Percentiles rank a stretch among this genome's conserved stretches.
Conservation (phyloP, 2,888 invertebrate genomes). For the Podabrus alpinus region DNA sequence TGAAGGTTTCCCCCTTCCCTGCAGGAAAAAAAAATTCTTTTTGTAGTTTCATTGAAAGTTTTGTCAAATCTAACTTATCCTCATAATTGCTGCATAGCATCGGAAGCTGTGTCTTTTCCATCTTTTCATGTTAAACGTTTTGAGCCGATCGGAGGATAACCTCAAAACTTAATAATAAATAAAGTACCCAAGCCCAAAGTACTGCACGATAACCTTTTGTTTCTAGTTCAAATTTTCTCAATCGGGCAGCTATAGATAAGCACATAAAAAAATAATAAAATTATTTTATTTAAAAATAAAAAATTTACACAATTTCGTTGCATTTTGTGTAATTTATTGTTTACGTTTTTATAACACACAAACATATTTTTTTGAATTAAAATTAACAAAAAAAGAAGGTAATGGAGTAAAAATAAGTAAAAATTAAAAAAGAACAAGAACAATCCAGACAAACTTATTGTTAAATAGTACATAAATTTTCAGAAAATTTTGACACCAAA, state of each 20-base stretch:
- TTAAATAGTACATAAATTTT: not conserved
- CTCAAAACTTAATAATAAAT: no score
- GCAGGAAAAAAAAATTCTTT: no score
- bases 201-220: no score
- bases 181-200: no score
- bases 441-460: not conserved
- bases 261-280: not conserved
- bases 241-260: not conserved
- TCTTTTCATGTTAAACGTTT: no score
- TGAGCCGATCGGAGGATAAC: no score
- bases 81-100: no score
- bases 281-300: not conserved
- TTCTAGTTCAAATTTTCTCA: no score
- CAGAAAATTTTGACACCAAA: not conserved
- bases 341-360: not conserved
- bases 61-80: no score
- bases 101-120: no score
- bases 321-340: not conserved
- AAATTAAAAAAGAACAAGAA: not conserved
- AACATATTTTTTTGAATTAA: not conserved
- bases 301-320: not conserved
- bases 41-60: no score
- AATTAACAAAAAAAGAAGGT: not conserved
- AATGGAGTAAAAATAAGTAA: not conserved
- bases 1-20: no score